phyloP scores from a whole-genome alignment of 2,888 invertebrate species.

The Pimpla rufipes region DNA sequence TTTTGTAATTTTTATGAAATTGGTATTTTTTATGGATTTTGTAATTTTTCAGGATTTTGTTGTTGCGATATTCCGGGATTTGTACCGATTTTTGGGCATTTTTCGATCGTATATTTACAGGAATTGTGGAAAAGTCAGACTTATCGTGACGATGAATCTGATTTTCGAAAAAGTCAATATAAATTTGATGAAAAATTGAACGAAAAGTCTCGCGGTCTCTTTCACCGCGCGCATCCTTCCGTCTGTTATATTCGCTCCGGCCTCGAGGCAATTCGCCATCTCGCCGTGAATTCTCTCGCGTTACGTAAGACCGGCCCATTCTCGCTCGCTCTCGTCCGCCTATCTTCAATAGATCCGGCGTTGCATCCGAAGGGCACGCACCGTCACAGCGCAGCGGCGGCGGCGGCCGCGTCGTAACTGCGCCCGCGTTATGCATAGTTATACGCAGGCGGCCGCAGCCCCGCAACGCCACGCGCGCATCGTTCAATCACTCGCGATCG shows the following conservation, averaged over 20 bases:
- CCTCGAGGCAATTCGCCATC: slow-evolving; percentile 7
- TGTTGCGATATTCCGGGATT: no score
- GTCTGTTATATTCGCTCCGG: background rate
- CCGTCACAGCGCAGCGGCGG: slow-evolving; percentile 8
- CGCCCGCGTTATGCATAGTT: background rate
- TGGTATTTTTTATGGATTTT: background rate
- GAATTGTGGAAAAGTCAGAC: no score
- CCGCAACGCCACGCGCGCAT: slow-evolving; percentile 24
- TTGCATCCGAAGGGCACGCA: slow-evolving; percentile 39
- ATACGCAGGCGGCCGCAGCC: background rate
- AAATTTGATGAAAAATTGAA: no score
- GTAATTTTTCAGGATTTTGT: no score
- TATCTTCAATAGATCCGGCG: slow-evolving; percentile 43
- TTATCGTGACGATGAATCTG: no score
- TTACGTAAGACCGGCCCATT: slow-evolving; percentile 15
- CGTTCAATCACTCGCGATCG: slow-evolving; percentile 48
- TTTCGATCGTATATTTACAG: no score
- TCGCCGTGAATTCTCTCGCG: slow-evolving; percentile 27
- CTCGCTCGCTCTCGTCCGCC: slow-evolving; percentile 13
- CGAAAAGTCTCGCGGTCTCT: background rate
- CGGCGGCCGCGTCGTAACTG: background rate
- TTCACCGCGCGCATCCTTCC: background rate
- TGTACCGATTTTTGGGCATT: no score
- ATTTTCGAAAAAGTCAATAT: no score
- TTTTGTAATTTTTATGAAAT: background rate